A percentile compares a stretch with the other conserved stretches of the same genome.
Conservation (phyloP, 92 coral and sea anemone species). For the Paragorgia papillata region DNA sequence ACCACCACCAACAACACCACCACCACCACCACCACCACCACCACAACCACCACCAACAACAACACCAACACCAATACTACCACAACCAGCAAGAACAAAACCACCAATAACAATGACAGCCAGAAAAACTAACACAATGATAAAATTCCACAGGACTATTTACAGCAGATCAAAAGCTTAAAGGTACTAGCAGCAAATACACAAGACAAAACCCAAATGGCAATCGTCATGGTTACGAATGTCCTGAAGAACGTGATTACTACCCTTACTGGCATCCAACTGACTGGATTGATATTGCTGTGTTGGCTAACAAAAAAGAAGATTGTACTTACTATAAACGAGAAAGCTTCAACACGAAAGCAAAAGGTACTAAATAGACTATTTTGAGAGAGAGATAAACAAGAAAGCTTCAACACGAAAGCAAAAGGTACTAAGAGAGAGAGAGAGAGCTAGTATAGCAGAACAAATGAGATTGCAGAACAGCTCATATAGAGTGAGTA, state of each 20-base stretch:
- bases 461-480: too few relatives aligned
- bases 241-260: constrained; percentile 96
- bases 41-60: too few relatives aligned
- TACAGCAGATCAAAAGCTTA: constrained; percentile 91
- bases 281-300: constrained; percentile 94
- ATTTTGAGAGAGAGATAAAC: too few relatives aligned
- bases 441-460: too few relatives aligned
- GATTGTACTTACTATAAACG: constrained; percentile 74
- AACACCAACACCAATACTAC: too few relatives aligned
- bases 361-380: constrained; percentile 69
- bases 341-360: constrained; percentile 90
- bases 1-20: too few relatives aligned
- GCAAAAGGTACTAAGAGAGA: too few relatives aligned
- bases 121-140: neutral
- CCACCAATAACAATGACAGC: too few relatives aligned
- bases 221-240: constrained; percentile 94
- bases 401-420: too few relatives aligned
- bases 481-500: too few relatives aligned
- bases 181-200: constrained; percentile 64
- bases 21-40: too few relatives aligned
- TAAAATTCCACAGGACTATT: constrained; percentile 67
- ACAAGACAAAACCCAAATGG: constrained; percentile 95
- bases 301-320: constrained; percentile 68
- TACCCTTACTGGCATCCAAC: constrained; percentile 98
- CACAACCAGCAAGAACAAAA: neutral